Conservation (phyloP, 2,888 invertebrate genomes). For the Heteromyza rotundicornis region DNA sequence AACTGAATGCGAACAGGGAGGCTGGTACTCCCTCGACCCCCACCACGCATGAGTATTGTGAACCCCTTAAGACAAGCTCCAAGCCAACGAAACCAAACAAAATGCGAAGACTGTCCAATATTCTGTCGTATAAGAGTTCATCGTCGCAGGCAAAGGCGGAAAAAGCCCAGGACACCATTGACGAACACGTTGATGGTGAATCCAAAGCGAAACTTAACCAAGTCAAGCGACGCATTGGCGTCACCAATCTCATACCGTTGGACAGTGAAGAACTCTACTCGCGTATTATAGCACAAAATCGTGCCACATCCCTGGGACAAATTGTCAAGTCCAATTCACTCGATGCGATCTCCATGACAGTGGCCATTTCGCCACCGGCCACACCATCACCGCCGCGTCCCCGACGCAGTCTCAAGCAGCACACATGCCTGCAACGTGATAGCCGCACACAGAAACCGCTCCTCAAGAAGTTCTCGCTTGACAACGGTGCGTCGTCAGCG, state of each 20-base stretch:
- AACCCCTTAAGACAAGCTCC: slow-evolving; percentile 18
- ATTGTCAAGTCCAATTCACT: slow-evolving; percentile 60
- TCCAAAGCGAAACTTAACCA: slow-evolving; percentile 34
- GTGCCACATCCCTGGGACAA: slow-evolving; percentile 33
- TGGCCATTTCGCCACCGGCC: slow-evolving; percentile 51
- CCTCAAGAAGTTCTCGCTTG: slow-evolving; percentile 54
- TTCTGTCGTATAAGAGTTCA: slow-evolving; percentile 51
- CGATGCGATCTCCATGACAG: slow-evolving; percentile 58
- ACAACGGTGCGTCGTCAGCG: slow-evolving; percentile 36
- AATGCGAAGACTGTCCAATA: slow-evolving; percentile 61
- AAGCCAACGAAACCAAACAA: slow-evolving; percentile 50
- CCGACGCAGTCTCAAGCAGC: slow-evolving; percentile 48
- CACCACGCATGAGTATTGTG: slow-evolving; percentile 35
- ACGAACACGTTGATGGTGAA: neutral
- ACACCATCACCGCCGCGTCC: slow-evolving; percentile 53
- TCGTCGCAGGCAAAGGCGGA: slow-evolving; percentile 7
- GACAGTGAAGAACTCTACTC: slow-evolving; percentile 61
- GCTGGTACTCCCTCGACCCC: slow-evolving; percentile 10
- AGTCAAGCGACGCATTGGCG: slow-evolving; percentile 46
- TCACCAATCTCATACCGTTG: slow-evolving; percentile 48
- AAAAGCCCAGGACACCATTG: slow-evolving; percentile 11
- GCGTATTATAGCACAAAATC: slow-evolving; percentile 54
- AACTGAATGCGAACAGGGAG: slow-evolving; percentile 13
- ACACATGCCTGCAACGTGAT: slow-evolving; percentile 43
- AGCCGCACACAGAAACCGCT: slow-evolving; percentile 28